Evolutionary conservation across 2,113 vertebrate species (phyloP), one percentile per base, ranked within the genome.

Genomic region (Psittacus erithacus): DNA sequence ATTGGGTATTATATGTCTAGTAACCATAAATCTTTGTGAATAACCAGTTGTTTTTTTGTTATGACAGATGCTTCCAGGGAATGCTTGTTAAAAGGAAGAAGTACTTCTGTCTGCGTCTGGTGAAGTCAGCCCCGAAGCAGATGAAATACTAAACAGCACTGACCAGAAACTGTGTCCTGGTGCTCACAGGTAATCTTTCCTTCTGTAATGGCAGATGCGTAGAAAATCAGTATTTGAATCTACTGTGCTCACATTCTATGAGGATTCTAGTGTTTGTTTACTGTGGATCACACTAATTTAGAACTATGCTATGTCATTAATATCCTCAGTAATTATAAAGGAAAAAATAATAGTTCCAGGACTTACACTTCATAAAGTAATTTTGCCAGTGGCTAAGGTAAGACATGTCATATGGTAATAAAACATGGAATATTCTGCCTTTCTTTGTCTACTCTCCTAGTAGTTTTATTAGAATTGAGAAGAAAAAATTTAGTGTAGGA

Each of bases 31-130:
- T 88, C 69, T 71, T 14, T 1, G 35, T 84, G 88, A 95, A 47
- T 64, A 92, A 88, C 82, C 76, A 20, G 60, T 88, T 77, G 87
- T 71, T 92, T 90, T 96, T 25, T 85, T 43, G 13, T 25, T 83
- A 73, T 83, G 85, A 88, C 82, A 95, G 93, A 39, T 60, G 82
- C 41, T 97, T 76, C 92, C 68, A 35, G 75, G 82, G 79, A 91
- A 35, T 11, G 33, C 87, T 88, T 81, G 60, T 88, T 84, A 55
- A 78, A 73, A 47, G 88, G 79, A 90, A 69, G 86, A 50, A 74
- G 59, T 76, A 50, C 49, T 77, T 46, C 19, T 79, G 69, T 68
- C 65, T 90, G 73, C 85, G 74, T 55, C 79, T 88, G 75, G 41
- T 67, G 63, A 76, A 86, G 46, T 22, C 81, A 65, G 44, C 41